phyloP scores from a whole-genome alignment of 2,888 invertebrate species.

The Cheilosia vulpina region DNA sequence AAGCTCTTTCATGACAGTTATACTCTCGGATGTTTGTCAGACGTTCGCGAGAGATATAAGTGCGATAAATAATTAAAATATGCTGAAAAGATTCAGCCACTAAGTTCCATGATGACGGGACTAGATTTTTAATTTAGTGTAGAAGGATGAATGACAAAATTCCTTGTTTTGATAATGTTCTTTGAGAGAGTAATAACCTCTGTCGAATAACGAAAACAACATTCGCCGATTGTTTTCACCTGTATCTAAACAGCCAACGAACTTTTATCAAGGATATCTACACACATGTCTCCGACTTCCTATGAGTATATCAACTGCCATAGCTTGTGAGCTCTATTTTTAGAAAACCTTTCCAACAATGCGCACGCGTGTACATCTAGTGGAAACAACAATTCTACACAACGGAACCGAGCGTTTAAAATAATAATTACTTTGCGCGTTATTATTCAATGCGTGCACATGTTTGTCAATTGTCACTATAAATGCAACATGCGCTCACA shows the following conservation, averaged over 20 bases:
- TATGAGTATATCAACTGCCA: constrained; percentile 3
- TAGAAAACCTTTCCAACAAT: constrained; percentile 29
- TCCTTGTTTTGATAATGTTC: too few relatives aligned
- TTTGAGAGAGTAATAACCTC: too few relatives aligned
- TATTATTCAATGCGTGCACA: constrained; percentile 66
- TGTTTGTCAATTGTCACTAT: constrained; percentile 41
- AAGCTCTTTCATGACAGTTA: too few relatives aligned
- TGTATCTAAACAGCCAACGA: constrained; percentile 12
- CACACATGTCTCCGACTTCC: not conserved
- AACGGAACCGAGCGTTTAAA: constrained; percentile 62
- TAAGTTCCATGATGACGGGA: too few relatives aligned
- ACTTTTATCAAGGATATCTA: constrained; percentile 34
- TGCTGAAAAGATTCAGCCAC: too few relatives aligned
- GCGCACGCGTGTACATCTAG: constrained; percentile 27
- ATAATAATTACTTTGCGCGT: constrained; percentile 64
- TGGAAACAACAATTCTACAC: constrained; percentile 36
- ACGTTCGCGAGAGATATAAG: too few relatives aligned
- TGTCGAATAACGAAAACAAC: too few relatives aligned
- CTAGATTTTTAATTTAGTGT: too few relatives aligned
- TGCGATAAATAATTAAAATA: too few relatives aligned
- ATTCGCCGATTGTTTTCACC: too few relatives aligned
- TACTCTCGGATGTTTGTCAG: too few relatives aligned
- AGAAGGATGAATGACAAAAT: too few relatives aligned
- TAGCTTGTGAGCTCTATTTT: constrained; percentile 29
- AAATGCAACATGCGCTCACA: constrained; percentile 27